A percentile compares a stretch with the other conserved stretches of the same genome.
These are phyloP conservation scores for Leptobrachium leishanense DNA, from an alignment of 2,113 vertebrate genomes.

Conservation along the genomic window DNA sequence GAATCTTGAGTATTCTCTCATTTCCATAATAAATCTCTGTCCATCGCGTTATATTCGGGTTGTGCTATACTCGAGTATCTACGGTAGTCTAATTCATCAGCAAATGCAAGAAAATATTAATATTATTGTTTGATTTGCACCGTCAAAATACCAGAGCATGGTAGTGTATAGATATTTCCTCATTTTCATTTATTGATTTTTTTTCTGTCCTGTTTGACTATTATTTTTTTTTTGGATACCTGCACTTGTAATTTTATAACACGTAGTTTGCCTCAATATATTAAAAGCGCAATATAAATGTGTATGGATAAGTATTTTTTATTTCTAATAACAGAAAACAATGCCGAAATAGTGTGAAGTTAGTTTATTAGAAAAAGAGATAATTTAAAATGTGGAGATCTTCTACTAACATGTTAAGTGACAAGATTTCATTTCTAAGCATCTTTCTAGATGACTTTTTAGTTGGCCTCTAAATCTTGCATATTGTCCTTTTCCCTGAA, in stretches of 20 bases:
- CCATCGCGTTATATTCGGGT: too few relatives aligned
- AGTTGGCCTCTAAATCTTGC: constrained; percentile 62
- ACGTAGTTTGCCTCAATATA: neutral
- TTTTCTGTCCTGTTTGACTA: neutral
- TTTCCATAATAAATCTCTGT: too few relatives aligned
- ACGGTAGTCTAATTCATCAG: too few relatives aligned
- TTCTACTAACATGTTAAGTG: constrained; percentile 62
- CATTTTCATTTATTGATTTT: too few relatives aligned
- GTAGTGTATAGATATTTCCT: too few relatives aligned
- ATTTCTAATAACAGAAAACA: constrained; percentile 44
- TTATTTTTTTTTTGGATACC: too few relatives aligned
- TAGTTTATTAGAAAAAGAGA: constrained; percentile 57
- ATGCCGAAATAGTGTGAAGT: constrained; percentile 66
- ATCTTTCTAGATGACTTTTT: constrained; percentile 60
- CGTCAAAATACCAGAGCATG: too few relatives aligned
- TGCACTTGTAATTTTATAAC: too few relatives aligned
- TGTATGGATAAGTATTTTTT: constrained; percentile 62
- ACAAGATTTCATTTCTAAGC: constrained; percentile 57
- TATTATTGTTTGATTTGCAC: too few relatives aligned
- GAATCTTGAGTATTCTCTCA: too few relatives aligned
- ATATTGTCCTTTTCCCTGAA: constrained; percentile 59
- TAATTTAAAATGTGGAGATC: constrained; percentile 61
- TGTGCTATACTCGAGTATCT: too few relatives aligned
- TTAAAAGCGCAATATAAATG: constrained; percentile 60
- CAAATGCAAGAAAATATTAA: too few relatives aligned